Evolutionary conservation across 2,113 vertebrate genomes (phyloP).

Genomic region (Hyaena hyaena): DNA sequence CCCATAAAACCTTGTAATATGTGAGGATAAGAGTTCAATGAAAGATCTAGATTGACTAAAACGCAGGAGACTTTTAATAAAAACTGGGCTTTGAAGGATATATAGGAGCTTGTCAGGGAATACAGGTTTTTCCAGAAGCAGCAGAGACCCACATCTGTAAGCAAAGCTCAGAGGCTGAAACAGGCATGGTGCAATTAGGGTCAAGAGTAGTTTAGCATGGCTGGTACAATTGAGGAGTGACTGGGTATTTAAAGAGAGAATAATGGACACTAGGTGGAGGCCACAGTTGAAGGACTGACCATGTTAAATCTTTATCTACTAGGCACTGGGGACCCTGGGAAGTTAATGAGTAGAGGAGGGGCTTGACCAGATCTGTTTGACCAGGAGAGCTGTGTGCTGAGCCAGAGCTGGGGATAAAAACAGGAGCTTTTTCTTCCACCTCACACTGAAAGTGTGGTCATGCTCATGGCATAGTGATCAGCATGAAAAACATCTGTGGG

Average conservation of each 20-base stretch:
- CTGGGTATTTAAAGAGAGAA: not conserved
- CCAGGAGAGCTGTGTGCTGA: not conserved
- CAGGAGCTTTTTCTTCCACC: not conserved
- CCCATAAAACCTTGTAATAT: not conserved
- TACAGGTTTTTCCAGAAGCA: not conserved
- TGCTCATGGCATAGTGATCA: not conserved
- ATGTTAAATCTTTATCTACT: not conserved
- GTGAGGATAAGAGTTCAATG: not conserved
- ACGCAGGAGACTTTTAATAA: not conserved
- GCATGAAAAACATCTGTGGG: not conserved
- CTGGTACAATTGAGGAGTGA: not conserved
- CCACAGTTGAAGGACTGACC: not conserved
- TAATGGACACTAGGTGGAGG: no score
- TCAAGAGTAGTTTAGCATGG: not conserved
- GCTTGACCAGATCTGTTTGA: not conserved
- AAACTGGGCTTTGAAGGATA: not conserved
- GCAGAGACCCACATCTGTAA: not conserved
- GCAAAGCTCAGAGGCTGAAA: not conserved
- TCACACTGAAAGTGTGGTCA: not conserved
- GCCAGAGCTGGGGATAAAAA: not conserved
- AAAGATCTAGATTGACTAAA: not conserved
- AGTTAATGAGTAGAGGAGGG: not conserved
- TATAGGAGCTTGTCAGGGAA: not conserved
- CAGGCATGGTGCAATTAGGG: no score
- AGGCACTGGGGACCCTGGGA: not conserved